phyloP scores from a whole-genome alignment of 2,888 invertebrate genomes.

The Cerceris ruficornis region DNA sequence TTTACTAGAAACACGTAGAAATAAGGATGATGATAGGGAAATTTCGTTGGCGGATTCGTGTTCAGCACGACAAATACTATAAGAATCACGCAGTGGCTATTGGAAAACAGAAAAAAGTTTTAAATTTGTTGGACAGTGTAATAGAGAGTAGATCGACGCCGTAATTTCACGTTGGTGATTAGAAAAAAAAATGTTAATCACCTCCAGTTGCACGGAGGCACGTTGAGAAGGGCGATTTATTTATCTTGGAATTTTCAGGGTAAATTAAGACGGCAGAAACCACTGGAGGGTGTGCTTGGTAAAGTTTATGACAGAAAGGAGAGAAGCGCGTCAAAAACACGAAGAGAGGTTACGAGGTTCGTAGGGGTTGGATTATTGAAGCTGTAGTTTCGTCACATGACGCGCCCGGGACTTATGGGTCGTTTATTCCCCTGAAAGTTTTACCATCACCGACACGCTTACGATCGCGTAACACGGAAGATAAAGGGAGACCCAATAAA shows the following conservation, averaged over 20 bases:
- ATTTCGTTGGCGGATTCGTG: too few relatives aligned
- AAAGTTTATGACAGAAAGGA: slow-evolving; percentile 12
- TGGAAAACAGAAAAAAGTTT: too few relatives aligned
- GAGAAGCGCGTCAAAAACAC: slow-evolving; percentile 5
- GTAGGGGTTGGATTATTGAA: slow-evolving; percentile 13
- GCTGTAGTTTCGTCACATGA: slow-evolving; percentile 18
- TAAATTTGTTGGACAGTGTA: too few relatives aligned
- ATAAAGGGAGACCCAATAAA: not conserved
- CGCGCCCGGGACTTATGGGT: not conserved
- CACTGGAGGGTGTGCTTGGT: slow-evolving; percentile 7
- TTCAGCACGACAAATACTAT: too few relatives aligned
- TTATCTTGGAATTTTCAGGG: slow-evolving; percentile 17
- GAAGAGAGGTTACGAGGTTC: slow-evolving; percentile 4
- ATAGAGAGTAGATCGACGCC: too few relatives aligned
- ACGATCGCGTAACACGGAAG: not conserved
- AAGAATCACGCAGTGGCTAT: too few relatives aligned
- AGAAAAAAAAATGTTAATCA: not conserved
- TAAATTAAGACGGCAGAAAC: slow-evolving; percentile 14
- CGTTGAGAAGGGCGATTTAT: slow-evolving; percentile 22
- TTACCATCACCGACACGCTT: not conserved
- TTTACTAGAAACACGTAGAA: too few relatives aligned
- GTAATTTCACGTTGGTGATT: not conserved
- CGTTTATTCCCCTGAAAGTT: slow-evolving; percentile 4
- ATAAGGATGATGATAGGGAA: too few relatives aligned
- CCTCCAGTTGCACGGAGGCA: not conserved